Base-by-base conservation (phyloP, 2,888 invertebrate genomes). In the Caenorhabditis imperialis region DNA sequence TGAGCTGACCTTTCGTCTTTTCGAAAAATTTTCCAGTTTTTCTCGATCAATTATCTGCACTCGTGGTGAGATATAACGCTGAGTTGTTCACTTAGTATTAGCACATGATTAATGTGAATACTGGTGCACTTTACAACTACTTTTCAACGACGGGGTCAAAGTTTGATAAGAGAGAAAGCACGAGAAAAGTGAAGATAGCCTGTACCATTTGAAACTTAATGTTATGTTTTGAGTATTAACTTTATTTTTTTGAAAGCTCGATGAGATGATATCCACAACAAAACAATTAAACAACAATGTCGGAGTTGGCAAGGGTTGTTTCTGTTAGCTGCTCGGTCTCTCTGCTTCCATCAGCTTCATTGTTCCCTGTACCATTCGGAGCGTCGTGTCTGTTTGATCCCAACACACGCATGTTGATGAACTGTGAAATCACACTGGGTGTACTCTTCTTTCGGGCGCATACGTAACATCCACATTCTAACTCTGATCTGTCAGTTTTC, bases 111-210 rank as follows among this genome's bases (percentile, higher is more conserved):
- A 67, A 67, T 57, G 67, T 4, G 37, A 51, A 61, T 44, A 57
- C 42, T 51, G 42, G 57, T 67, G 67, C 44, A 67, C 67, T 67
- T 67, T 67, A 67, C 67, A 67, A 57, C 67, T 50, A 55, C 30
- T 30, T 55, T 48, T 27, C 47, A 35, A 40, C 14, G 57, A 58
- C 40, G 18, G 54, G 62, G 55, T 55, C 55, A 55, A 48, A 55
- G 65, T 55, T 65, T 42, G 55, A 33, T 37, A n/a, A n/a, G n/a
- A n/a, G n/a, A n/a, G n/a, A n/a, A n/a, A n/a, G n/a, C n/a, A n/a
- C n/a, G n/a, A n/a, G n/a, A n/a, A n/a, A n/a, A n/a, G n/a, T n/a
- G n/a, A n/a, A n/a, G n/a, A n/a, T n/a, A n/a, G n/a, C n/a, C n/a
- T n/a, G n/a, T n/a, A n/a, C n/a, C n/a, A n/a, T n/a, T n/a, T n/a